A percentile compares a stretch with the other conserved stretches of the same genome.
These are phyloP conservation scores for Brachionus angularis DNA, from an alignment of 1,140 invertebrate genomes.

Conservation along the genomic window DNA sequence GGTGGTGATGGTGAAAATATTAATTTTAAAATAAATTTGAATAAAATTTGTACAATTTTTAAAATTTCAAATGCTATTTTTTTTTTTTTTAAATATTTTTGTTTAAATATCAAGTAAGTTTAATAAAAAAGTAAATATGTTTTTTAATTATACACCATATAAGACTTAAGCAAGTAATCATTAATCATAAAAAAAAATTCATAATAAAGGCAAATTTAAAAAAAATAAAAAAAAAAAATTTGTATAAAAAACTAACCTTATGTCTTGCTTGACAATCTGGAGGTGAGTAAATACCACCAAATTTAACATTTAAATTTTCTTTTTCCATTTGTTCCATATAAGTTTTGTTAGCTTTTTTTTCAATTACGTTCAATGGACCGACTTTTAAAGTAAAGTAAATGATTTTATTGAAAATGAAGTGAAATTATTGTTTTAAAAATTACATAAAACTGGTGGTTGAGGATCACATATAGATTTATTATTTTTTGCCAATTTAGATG, in stretches of 20 bases:
- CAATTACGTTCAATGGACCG: not conserved
- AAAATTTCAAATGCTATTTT: no score
- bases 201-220: conserved; percentile 21
- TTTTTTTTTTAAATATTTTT: no score
- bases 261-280: conserved; percentile 48
- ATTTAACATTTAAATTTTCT: conserved; percentile 1
- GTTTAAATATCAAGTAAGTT: no score
- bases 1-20: no score
- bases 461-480: no score
- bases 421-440: not conserved
- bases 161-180: no score
- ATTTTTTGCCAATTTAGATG: no score
- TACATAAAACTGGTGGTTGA: conserved; percentile 16
- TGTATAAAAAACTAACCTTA: conserved; percentile 49
- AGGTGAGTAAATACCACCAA: conserved; percentile 48
- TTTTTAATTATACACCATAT: no score
- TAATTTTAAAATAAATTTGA: no score
- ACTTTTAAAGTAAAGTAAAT: not conserved
- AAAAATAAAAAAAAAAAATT: conserved; percentile 48
- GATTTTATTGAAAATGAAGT: not conserved
- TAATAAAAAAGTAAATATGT: no score
- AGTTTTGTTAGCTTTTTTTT: conserved; percentile 18
- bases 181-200: not conserved
- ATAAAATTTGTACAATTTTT: no score
- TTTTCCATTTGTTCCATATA: not conserved